A percentile compares a stretch with the other conserved stretches of the same genome.
These are phyloP conservation scores for Ochotona princeps DNA, from an alignment of 2,113 vertebrate genomes.

Conservation along the genomic window DNA sequence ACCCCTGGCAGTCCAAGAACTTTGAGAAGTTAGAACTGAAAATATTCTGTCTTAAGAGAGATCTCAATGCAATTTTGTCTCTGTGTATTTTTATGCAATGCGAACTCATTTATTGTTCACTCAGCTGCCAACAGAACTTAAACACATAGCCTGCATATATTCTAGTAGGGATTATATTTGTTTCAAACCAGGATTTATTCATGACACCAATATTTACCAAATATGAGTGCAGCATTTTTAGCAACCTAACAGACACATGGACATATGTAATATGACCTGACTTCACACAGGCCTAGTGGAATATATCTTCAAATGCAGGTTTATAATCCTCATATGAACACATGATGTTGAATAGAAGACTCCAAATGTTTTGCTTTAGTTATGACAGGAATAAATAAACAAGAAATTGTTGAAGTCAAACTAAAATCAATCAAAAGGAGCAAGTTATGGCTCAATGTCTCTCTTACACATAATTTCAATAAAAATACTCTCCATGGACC, in stretches of 20 bases:
- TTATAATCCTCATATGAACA: neutral
- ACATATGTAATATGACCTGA: neutral
- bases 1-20: neutral
- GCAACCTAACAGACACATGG: neutral
- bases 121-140: conserved; percentile 2
- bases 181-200: conserved; percentile 4
- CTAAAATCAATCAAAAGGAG: neutral
- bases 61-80: conserved; percentile 34
- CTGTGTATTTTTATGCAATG: neutral
- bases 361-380: neutral
- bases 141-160: neutral
- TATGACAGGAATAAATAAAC: neutral
- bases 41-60: conserved; percentile 34
- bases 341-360: neutral
- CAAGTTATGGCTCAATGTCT: neutral
- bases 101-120: conserved; percentile 32
- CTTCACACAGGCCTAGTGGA: neutral
- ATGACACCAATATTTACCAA: neutral
- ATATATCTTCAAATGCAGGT: neutral
- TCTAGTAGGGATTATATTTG: neutral
- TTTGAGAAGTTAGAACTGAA: neutral
- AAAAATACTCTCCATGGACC: no score
- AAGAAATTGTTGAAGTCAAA: neutral
- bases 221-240: neutral
- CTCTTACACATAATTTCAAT: neutral